Evolutionary conservation across 2,888 invertebrate genomes (phyloP).

Genomic region (Leucoptera coffeella): DNA sequence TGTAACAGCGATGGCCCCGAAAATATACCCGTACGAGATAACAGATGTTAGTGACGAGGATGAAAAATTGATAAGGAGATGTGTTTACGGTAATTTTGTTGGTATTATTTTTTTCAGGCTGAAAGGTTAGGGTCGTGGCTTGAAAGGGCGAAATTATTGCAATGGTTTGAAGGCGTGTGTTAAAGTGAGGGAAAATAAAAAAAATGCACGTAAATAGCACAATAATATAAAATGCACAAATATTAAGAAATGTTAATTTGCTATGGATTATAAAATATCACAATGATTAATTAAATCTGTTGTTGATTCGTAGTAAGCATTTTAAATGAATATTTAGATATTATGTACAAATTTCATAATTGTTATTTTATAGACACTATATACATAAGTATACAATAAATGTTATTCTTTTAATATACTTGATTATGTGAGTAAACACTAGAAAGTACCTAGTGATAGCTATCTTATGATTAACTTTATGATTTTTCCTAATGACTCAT

Average conservation of each 20-base stretch:
- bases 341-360: background rate
- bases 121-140: too few relatives aligned
- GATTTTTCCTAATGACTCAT: too few relatives aligned
- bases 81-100: conserved; percentile 25
- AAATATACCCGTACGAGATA: conserved; percentile 27
- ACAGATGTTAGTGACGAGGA: conserved; percentile 24
- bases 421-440: too few relatives aligned
- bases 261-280: background rate
- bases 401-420: too few relatives aligned
- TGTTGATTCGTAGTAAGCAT: background rate
- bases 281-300: background rate
- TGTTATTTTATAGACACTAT: too few relatives aligned
- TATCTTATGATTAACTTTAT: too few relatives aligned
- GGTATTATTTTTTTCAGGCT: conserved; percentile 1
- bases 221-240: background rate
- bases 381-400: too few relatives aligned
- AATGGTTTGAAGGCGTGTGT: conserved; percentile 4
- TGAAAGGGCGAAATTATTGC: too few relatives aligned
- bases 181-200: too few relatives aligned
- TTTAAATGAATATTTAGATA: background rate
- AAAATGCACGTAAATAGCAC: too few relatives aligned
- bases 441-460: too few relatives aligned
- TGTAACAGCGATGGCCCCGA: conserved; percentile 19
- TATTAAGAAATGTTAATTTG: background rate
- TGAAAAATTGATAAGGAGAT: conserved; percentile 30